Evolutionary conservation across 2,797 vertebrate species (phyloP).

Genomic region (Cyprinella venusta): DNA sequence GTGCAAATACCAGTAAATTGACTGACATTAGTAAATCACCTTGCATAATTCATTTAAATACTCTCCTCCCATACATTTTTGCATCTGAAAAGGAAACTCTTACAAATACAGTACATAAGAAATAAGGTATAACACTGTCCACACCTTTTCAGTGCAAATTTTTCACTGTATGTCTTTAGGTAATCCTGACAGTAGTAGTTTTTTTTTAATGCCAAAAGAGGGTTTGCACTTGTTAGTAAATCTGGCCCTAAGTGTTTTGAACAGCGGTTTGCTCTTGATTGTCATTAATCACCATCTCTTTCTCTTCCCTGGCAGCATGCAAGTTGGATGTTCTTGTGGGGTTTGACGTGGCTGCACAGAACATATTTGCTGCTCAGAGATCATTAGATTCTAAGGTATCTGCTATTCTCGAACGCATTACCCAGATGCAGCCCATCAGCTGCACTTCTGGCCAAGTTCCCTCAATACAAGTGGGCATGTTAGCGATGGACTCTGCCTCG

Average conservation of each 20-base stretch:
- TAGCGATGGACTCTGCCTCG: constrained; percentile 79
- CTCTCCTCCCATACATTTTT: too few species aligned
- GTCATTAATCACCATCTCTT: neutral
- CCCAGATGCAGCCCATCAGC: constrained; percentile 86
- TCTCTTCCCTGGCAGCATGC: constrained; percentile 77
- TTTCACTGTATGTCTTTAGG: too few species aligned
- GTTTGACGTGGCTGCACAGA: constrained; percentile 88
- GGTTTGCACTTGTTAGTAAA: too few species aligned
- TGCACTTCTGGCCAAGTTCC: constrained; percentile 84
- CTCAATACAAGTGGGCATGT: constrained; percentile 81
- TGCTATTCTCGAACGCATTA: constrained; percentile 83
- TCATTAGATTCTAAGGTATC: constrained; percentile 84
- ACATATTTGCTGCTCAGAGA: constrained; percentile 85
- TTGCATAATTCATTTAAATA: too few species aligned
- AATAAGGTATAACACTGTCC: too few species aligned
- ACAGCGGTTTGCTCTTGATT: neutral
- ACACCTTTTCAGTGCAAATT: too few species aligned
- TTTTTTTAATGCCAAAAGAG: too few species aligned
- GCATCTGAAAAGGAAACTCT: too few species aligned
- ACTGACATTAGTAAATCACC: too few species aligned
- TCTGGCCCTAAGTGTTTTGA: neutral
- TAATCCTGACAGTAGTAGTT: too few species aligned
- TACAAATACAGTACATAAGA: too few species aligned
- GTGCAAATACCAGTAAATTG: too few species aligned
- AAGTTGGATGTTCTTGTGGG: constrained; percentile 91